phyloP scores from a whole-genome alignment of 2,113 vertebrate species.

The Numida meleagris region DNA sequence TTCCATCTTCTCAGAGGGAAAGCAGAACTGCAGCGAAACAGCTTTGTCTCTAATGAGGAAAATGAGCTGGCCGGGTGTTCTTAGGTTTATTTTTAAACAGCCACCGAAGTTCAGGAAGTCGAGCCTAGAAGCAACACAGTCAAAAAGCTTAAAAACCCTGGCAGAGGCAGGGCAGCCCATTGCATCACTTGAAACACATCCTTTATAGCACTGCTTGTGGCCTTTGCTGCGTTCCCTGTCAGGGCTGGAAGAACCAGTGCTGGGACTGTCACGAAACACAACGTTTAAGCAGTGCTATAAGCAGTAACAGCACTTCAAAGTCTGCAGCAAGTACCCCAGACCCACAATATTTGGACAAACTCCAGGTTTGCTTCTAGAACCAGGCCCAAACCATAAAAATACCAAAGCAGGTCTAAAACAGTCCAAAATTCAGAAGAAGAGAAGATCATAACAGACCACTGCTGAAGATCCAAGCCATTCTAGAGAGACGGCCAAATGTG shows the following conservation, averaged over 20 bases:
- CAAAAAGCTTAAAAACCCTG: not conserved
- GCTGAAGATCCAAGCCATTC: not conserved
- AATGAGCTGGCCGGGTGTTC: not conserved
- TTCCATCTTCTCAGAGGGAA: conserved; percentile 69
- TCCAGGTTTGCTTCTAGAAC: not conserved
- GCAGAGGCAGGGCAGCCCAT: not conserved
- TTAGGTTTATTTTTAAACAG: conserved; percentile 32
- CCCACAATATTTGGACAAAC: not conserved
- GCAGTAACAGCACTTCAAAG: not conserved
- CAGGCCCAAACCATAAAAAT: not conserved
- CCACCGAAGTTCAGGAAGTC: not conserved
- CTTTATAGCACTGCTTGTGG: not conserved
- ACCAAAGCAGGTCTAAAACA: not conserved
- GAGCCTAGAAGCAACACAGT: not conserved
- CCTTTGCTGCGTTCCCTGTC: not conserved
- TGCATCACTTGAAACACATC: not conserved
- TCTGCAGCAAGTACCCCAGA: not conserved
- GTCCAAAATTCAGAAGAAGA: not conserved
- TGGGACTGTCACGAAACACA: not conserved
- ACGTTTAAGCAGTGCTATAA: not conserved
- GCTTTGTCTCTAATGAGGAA: not conserved
- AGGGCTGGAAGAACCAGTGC: not conserved
- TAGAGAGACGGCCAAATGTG: not conserved
- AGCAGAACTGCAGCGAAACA: not conserved
- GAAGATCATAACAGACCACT: not conserved